Conservation (phyloP, 2,797 vertebrate genomes). For the Urophycis tenuis region DNA sequence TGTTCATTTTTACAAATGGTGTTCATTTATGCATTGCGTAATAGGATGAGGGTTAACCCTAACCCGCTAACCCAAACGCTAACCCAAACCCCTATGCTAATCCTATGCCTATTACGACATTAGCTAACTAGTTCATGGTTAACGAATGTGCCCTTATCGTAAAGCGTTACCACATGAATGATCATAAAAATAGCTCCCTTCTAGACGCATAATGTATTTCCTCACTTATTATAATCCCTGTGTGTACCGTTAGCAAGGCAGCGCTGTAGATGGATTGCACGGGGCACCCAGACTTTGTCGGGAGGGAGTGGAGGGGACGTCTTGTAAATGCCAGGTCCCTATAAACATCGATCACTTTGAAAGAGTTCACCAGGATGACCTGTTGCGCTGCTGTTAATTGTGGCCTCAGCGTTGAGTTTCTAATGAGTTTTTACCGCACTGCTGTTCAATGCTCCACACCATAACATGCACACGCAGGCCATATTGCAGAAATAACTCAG, state of each 20-base stretch:
- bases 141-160: too few relatives aligned
- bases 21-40: too few relatives aligned
- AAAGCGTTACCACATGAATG: too few relatives aligned
- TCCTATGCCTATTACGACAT: too few relatives aligned
- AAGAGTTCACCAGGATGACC: not conserved
- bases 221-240: not conserved
- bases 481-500: not conserved
- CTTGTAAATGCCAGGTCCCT: not conserved
- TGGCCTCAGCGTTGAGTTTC: not conserved
- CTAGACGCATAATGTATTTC: not conserved
- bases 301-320: not conserved
- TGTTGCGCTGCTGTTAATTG: not conserved
- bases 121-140: too few relatives aligned
- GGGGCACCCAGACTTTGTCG: not conserved
- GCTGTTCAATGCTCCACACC: not conserved
- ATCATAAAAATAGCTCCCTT: too few relatives aligned
- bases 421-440: not conserved
- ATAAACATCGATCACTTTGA: conserved; percentile 1
- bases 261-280: not conserved
- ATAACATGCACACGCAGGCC: not conserved
- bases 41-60: too few relatives aligned
- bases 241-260: not conserved
- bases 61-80: too few relatives aligned
- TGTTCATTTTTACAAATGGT: too few relatives aligned
- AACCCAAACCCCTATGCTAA: too few relatives aligned